Conservation (phyloP, 2,113 vertebrate species). For the Merops nubicus region DNA sequence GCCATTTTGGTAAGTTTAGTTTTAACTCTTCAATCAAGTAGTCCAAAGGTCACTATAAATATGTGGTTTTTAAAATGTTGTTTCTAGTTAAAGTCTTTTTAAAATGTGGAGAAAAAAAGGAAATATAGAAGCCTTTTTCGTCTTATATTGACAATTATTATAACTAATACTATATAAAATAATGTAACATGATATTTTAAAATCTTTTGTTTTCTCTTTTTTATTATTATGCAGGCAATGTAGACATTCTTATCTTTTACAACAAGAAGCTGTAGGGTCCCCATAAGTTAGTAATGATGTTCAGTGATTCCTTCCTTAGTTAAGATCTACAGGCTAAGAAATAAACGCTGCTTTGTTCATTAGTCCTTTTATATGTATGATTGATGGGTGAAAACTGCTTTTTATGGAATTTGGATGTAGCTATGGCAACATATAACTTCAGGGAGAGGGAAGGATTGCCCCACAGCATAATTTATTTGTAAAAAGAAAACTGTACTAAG, state of each 20-base stretch:
- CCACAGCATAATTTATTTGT: neutral
- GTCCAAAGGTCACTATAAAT: neutral
- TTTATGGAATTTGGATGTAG: neutral
- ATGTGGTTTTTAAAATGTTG: neutral
- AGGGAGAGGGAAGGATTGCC: accelerated
- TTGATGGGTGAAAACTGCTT: neutral
- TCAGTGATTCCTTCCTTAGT: neutral
- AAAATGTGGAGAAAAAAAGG: neutral
- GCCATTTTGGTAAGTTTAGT: neutral
- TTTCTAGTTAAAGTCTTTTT: neutral
- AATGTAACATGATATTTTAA: neutral
- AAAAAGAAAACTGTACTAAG: neutral
- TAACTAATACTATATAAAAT: neutral
- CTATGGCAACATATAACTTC: neutral
- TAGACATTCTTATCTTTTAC: neutral
- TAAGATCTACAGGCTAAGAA: neutral
- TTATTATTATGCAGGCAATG: neutral
- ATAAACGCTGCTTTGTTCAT: neutral
- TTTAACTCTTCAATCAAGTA: neutral
- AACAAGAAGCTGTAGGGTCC: neutral
- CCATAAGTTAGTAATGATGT: neutral
- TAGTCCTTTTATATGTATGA: neutral
- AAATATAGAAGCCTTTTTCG: accelerated
- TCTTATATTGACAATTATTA: neutral
- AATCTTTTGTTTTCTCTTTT: neutral